These are phyloP conservation scores for Pammene aurita DNA, from an alignment of 2,888 invertebrate genomes.

Conservation along the genomic window DNA sequence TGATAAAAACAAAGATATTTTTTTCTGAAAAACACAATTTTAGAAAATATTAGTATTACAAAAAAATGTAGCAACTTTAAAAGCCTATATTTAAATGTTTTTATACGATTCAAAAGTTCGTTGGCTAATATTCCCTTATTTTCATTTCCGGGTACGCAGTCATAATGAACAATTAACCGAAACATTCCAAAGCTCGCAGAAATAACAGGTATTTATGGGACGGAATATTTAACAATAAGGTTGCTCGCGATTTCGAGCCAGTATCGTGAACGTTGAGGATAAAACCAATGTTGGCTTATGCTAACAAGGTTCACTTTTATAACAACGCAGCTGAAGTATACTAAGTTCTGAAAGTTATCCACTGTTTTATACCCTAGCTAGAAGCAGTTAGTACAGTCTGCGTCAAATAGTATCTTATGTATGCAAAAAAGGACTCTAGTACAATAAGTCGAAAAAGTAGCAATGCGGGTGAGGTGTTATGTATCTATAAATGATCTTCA, in stretches of 20 bases:
- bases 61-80: too few species aligned
- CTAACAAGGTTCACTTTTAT: background rate
- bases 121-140: constrained; percentile 6
- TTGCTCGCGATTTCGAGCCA: background rate
- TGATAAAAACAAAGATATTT: too few species aligned
- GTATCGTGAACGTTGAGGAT: background rate
- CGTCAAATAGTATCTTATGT: too few species aligned
- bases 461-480: too few species aligned
- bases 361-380: background rate
- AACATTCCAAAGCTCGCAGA: constrained; percentile 1
- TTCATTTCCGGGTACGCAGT: constrained; percentile 24
- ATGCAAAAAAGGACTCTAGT: too few species aligned
- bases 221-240: constrained; percentile 1
- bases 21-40: too few species aligned
- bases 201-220: constrained; percentile 12
- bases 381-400: too few species aligned
- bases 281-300: background rate
- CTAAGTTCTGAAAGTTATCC: background rate
- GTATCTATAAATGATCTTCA: too few species aligned
- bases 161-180: constrained; percentile 9
- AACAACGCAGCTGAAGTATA: background rate
- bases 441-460: too few species aligned
- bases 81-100: too few species aligned
- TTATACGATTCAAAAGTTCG: too few species aligned
- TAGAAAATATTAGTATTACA: too few species aligned